These are phyloP conservation scores for Drosophila jambulina DNA, from an alignment of 1,140 invertebrate genomes.

Conservation along the genomic window DNA sequence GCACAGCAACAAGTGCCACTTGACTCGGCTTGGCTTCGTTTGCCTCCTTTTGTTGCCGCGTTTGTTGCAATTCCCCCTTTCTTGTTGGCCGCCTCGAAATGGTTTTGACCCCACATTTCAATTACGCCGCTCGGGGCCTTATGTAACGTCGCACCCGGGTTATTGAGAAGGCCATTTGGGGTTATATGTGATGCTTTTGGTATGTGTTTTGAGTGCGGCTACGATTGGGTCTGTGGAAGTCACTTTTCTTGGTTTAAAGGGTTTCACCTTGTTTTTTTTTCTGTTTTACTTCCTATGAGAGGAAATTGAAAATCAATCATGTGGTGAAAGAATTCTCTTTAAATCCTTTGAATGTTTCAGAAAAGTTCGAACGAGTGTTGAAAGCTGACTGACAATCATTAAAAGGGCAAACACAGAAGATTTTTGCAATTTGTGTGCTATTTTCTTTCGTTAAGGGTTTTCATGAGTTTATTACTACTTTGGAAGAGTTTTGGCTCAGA, in stretches of 20 bases:
- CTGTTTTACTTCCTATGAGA: neutral
- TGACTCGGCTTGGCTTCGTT: conserved; percentile 49
- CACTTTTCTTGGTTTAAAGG: neutral
- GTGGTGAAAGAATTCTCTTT: neutral
- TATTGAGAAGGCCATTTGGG: conserved; percentile 13
- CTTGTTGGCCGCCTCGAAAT: conserved; percentile 35
- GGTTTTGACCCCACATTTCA: conserved; percentile 65
- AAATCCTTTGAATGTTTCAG: neutral
- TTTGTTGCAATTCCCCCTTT: conserved; percentile 20
- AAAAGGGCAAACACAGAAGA: neutral
- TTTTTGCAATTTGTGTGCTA: neutral
- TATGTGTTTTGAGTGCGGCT: neutral
- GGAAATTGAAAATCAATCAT: neutral
- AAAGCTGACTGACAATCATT: neutral
- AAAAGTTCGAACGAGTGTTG: neutral
- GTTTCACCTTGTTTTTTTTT: neutral
- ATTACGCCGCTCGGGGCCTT: conserved; percentile 41
- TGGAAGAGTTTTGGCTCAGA: neutral
- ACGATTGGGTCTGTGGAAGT: neutral
- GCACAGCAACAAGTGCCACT: conserved; percentile 49
- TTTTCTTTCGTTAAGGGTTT: neutral
- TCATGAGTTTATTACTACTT: neutral
- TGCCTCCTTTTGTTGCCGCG: conserved; percentile 13
- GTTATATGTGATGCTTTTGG: neutral
- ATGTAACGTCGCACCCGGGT: conserved; percentile 26